A percentile compares a stretch with the other conserved stretches of the same genome.
Conservation (phyloP, 2,113 vertebrate species). For the Elachura formosa region DNA sequence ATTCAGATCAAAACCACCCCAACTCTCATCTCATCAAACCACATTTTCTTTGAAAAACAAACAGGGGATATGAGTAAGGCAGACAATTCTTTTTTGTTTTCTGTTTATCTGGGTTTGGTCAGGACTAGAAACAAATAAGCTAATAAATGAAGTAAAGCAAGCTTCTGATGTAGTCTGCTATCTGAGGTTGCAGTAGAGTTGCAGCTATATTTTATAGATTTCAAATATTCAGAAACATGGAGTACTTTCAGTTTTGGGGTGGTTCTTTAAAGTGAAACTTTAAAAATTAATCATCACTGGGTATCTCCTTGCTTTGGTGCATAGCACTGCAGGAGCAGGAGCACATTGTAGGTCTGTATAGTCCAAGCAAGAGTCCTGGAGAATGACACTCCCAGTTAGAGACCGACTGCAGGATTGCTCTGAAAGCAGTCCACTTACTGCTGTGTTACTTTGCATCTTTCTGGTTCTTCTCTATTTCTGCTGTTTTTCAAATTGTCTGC, state of each 20-base stretch:
- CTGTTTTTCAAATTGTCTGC: background rate
- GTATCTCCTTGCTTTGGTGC: background rate
- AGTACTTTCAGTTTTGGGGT: background rate
- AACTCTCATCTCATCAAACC: background rate
- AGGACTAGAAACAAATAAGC: background rate
- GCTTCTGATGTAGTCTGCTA: background rate
- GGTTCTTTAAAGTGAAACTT: background rate
- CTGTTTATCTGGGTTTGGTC: background rate
- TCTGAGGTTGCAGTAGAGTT: background rate
- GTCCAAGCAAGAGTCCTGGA: background rate
- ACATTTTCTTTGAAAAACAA: background rate
- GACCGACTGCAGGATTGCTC: background rate
- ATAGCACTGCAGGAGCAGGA: background rate
- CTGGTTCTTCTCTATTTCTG: background rate
- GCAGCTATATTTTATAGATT: background rate
- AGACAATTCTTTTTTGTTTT: background rate
- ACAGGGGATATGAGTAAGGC: background rate
- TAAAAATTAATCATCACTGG: background rate
- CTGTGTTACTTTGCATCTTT: background rate
- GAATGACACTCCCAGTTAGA: background rate
- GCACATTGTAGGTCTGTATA: background rate
- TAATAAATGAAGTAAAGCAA: background rate
- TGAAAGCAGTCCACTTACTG: background rate
- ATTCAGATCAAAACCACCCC: background rate
- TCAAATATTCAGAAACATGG: background rate